Evolutionary conservation across 2,888 invertebrate genomes (phyloP).

Genomic region (Acrobeloides nanus): DNA sequence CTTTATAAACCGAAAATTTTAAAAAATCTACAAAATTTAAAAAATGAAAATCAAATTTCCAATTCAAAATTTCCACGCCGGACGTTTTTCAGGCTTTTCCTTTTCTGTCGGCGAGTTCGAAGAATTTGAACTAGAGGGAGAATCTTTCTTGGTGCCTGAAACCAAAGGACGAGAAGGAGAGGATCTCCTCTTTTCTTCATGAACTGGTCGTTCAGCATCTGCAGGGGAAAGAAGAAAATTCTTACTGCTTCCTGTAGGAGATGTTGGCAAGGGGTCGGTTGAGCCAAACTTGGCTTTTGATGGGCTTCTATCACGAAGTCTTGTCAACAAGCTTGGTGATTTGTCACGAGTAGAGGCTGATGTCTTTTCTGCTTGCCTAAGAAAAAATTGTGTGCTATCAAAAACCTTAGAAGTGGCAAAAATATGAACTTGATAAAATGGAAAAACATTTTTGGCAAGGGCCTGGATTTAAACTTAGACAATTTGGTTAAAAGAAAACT

Average conservation of each 20-base stretch:
- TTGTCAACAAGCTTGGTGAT: slow-evolving; percentile 39
- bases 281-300: slow-evolving; percentile 36
- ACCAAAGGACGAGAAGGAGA: slow-evolving; percentile 42
- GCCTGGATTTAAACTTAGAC: background rate
- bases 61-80: slow-evolving; percentile 48
- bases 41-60: no score
- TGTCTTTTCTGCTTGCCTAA: no score
- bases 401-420: no score
- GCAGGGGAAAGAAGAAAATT: slow-evolving; percentile 34
- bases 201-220: slow-evolving; percentile 35
- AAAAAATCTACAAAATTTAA: no score
- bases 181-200: slow-evolving; percentile 22
- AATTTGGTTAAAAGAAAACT: no score
- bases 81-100: slow-evolving; percentile 28
- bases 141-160: slow-evolving; percentile 32
- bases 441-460: background rate
- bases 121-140: slow-evolving; percentile 10
- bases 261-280: slow-evolving; percentile 32
- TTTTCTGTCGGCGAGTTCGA: slow-evolving; percentile 6
- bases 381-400: no score
- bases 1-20: no score
- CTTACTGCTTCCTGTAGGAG: slow-evolving; percentile 24
- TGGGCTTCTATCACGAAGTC: slow-evolving; percentile 43
- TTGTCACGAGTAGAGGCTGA: no score
- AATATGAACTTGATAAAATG: no score